phyloP scores from a whole-genome alignment of 2,113 vertebrate genomes.

The Lepus timidus region DNA sequence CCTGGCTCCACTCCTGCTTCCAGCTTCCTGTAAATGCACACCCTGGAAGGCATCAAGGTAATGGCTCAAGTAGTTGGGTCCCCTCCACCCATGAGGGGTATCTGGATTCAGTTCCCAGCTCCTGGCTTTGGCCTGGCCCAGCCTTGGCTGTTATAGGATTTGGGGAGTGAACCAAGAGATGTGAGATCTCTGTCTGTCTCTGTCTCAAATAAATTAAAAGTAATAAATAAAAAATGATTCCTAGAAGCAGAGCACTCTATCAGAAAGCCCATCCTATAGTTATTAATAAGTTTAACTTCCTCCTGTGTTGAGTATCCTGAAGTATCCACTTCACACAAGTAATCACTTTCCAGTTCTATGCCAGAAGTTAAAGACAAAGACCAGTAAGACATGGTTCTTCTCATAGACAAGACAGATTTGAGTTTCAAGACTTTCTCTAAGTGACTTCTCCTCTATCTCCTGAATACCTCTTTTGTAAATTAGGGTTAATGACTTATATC shows the following conservation, averaged over 20 bases:
- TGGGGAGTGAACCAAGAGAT: too few relatives aligned
- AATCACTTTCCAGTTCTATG: neutral
- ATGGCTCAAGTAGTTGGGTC: too few relatives aligned
- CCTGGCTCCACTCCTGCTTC: too few relatives aligned
- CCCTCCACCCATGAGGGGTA: too few relatives aligned
- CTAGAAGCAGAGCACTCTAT: neutral
- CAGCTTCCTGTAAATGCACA: too few relatives aligned
- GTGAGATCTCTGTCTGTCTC: too few relatives aligned
- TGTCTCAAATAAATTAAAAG: too few relatives aligned
- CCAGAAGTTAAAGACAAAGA: neutral
- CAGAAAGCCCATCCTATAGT: neutral
- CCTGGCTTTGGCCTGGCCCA: too few relatives aligned
- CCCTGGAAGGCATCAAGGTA: too few relatives aligned
- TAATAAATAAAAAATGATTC: too few relatives aligned
- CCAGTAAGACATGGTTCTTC: neutral
- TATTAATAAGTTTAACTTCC: neutral
- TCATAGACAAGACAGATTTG: neutral
- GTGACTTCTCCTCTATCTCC: neutral
- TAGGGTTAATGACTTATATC: neutral
- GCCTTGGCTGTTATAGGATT: too few relatives aligned
- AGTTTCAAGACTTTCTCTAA: neutral
- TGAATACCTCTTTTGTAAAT: neutral
- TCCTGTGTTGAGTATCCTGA: neutral
- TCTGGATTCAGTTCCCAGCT: too few relatives aligned
- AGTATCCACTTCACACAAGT: slow-evolving; percentile 18